These are phyloP conservation scores for Coelinius sp. DNA, from an alignment of 2,888 invertebrate species.

Conservation along the genomic window DNA sequence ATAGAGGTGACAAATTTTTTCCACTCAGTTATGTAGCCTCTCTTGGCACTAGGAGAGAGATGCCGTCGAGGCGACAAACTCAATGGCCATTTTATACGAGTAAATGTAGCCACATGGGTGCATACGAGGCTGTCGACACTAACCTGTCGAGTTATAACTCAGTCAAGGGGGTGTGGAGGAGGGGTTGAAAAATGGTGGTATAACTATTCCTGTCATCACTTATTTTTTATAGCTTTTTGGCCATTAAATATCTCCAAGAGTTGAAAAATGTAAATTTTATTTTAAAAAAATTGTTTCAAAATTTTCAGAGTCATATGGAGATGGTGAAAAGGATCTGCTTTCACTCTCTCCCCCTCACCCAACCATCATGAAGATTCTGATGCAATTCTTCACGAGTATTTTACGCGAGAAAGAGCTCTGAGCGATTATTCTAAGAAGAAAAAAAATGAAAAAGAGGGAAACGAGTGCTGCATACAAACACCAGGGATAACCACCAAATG, in stretches of 20 bases:
- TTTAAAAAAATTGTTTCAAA: no score
- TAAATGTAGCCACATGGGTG: constrained; percentile 18
- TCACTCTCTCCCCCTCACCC: no score
- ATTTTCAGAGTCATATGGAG: no score
- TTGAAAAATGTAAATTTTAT: no score
- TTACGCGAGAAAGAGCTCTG: not conserved
- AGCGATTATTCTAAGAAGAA: not conserved
- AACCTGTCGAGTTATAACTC: constrained; percentile 4
- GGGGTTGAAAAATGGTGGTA: constrained; percentile 32
- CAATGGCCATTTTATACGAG: constrained; percentile 31
- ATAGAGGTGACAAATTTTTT: constrained; percentile 39
- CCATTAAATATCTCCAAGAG: no score
- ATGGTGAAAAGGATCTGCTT: no score
- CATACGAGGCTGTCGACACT: not conserved
- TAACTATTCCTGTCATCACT: no score
- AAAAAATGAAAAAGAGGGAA: constrained; percentile 34
- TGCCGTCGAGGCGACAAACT: constrained; percentile 9
- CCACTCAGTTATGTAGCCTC: constrained; percentile 6
- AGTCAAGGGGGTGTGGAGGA: constrained; percentile 7
- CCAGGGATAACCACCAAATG: not conserved
- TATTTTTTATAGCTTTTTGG: no score
- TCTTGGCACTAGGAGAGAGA: constrained; percentile 18
- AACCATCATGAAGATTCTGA: not conserved
- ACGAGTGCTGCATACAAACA: constrained; percentile 6
- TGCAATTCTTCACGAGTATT: not conserved